phyloP scores from a whole-genome alignment of 2,113 vertebrate genomes.

The Thamnaconus septentrionalis region DNA sequence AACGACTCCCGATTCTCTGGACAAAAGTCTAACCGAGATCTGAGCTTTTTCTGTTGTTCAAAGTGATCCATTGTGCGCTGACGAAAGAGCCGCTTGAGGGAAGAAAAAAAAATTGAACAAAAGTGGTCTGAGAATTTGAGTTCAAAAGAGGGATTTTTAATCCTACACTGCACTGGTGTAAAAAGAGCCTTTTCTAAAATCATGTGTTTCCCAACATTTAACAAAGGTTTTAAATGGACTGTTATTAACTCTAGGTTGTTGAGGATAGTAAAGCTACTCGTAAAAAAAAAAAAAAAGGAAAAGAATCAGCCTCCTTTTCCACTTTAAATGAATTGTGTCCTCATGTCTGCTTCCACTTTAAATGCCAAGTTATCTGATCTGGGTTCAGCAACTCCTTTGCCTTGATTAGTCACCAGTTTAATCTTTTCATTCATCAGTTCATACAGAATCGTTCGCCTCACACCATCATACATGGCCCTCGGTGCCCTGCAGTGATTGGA shows the following conservation, averaged over 20 bases:
- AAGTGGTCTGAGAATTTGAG: constrained; percentile 33
- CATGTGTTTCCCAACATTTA: constrained; percentile 1
- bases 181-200: constrained; percentile 7
- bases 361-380: no score
- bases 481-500: constrained; percentile 19
- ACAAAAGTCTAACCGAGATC: constrained; percentile 57
- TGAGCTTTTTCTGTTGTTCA: constrained; percentile 32
- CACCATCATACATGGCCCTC: background rate
- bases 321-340: no score
- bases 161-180: constrained; percentile 14
- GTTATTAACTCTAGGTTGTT: no score
- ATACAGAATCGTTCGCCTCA: background rate
- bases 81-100: constrained; percentile 58
- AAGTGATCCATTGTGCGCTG: constrained; percentile 57
- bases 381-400: no score
- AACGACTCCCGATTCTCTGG: constrained; percentile 53
- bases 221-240: background rate
- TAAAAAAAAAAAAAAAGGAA: no score
- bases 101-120: constrained; percentile 56
- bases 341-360: no score
- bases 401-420: constrained; percentile 1
- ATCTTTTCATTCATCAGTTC: constrained; percentile 1
- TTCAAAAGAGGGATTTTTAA: constrained; percentile 56
- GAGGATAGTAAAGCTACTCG: no score
- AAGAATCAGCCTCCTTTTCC: no score